A percentile compares a stretch with the other conserved stretches of the same genome.
Evolutionary conservation across 2,888 invertebrate species (phyloP).

Genomic region (Cerceris rybyensis): DNA sequence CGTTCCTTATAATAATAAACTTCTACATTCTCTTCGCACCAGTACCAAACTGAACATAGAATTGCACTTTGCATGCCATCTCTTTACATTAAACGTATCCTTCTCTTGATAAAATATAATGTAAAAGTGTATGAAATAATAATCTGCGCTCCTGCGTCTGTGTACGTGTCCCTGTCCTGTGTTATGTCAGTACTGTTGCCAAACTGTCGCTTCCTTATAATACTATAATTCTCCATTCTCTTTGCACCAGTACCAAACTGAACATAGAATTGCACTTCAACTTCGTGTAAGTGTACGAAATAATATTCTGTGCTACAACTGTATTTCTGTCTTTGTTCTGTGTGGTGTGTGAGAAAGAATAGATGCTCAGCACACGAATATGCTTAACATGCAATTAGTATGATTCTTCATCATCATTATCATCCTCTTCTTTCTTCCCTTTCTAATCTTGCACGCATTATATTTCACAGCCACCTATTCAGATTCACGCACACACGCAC

Average conservation of each 20-base stretch:
- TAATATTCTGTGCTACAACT: slow-evolving; percentile 40
- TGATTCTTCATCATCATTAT: no score
- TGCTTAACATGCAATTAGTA: slow-evolving; percentile 45
- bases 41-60: slow-evolving; percentile 69
- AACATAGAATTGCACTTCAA: slow-evolving; percentile 68
- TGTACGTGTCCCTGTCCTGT: no score
- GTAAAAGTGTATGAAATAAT: slow-evolving; percentile 58
- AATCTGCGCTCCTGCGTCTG: slow-evolving; percentile 30
- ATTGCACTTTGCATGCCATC: slow-evolving; percentile 54
- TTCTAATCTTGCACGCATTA: slow-evolving; percentile 73
- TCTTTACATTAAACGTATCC: slow-evolving; percentile 23
- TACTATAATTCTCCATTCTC: slow-evolving; percentile 9
- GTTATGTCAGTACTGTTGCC: no score
- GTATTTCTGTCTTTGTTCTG: background rate
- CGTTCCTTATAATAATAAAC: slow-evolving; percentile 16
- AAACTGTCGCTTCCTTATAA: slow-evolving; percentile 23
- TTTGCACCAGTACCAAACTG: slow-evolving; percentile 58
- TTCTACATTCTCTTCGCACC: slow-evolving; percentile 21
- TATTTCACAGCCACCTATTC: slow-evolving; percentile 77
- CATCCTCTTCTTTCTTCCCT: background rate
- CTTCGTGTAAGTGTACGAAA: slow-evolving; percentile 56
- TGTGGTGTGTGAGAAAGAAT: slow-evolving; percentile 23
- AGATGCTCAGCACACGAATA: slow-evolving; percentile 48
- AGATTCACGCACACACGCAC: slow-evolving; percentile 65
- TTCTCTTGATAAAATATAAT: slow-evolving; percentile 38